A percentile compares a stretch with the other conserved stretches of the same genome.
Evolutionary conservation across 2,113 vertebrate species (phyloP).

Genomic region (Ornithorhynchus anatinus): DNA sequence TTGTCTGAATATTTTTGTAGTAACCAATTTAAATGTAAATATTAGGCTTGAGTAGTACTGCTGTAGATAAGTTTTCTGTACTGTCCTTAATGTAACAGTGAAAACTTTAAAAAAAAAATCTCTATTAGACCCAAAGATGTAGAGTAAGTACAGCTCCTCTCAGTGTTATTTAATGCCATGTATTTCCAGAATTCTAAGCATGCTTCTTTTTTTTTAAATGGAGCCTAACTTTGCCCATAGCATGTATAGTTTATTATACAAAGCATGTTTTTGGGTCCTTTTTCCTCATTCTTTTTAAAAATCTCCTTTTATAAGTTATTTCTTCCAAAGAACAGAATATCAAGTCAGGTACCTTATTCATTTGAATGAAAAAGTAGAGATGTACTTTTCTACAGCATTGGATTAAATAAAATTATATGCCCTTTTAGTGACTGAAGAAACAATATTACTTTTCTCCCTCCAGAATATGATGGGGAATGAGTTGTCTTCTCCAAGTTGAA

Average conservation of each 20-base stretch:
- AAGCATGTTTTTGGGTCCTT: constrained; percentile 39
- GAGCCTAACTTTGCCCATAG: not conserved
- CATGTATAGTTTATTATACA: constrained; percentile 68
- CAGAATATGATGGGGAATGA: too few species aligned
- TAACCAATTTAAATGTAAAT: constrained; percentile 51
- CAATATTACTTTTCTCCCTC: not conserved
- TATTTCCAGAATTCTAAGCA: constrained; percentile 26
- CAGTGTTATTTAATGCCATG: constrained; percentile 41
- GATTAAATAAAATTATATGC: constrained; percentile 47
- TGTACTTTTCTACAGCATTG: constrained; percentile 44
- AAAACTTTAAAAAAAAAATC: constrained; percentile 27
- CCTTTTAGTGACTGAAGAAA: too few species aligned
- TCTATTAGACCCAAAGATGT: not conserved
- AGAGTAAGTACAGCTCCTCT: constrained; percentile 2
- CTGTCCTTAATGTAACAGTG: constrained; percentile 8
- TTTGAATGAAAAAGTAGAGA: constrained; percentile 17
- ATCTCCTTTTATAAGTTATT: constrained; percentile 11
- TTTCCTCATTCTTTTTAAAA: constrained; percentile 14
- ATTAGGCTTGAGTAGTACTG: constrained; percentile 20
- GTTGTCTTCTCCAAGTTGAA: too few species aligned
- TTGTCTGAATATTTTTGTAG: constrained; percentile 41
- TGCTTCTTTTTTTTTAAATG: constrained; percentile 9
- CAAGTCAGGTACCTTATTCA: constrained; percentile 20
- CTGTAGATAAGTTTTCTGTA: not conserved
- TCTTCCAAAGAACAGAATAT: constrained; percentile 37